These are phyloP conservation scores for Aphis gossypii DNA, from an alignment of 1,140 invertebrate species.

Conservation along the genomic window DNA sequence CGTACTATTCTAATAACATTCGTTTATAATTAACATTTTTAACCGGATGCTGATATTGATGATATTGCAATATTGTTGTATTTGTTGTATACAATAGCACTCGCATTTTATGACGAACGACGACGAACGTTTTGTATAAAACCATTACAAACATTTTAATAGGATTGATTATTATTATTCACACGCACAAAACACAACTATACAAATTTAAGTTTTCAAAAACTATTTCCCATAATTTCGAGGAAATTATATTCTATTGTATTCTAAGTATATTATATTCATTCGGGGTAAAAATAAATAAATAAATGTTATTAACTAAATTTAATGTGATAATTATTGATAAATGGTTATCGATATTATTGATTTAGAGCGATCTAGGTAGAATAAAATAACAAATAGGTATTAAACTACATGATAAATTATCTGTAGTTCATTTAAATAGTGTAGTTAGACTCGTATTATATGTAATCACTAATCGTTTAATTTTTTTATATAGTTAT, in stretches of 20 bases:
- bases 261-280: background rate
- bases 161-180: background rate
- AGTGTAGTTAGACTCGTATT: no score
- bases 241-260: background rate
- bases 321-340: background rate
- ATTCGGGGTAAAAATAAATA: background rate
- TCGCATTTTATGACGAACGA: background rate
- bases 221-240: background rate
- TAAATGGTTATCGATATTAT: no score
- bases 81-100: background rate
- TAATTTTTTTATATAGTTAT: background rate
- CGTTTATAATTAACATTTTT: background rate
- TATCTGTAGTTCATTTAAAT: background rate
- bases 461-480: background rate
- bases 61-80: background rate
- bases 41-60: conserved; percentile 1
- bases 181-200: no score
- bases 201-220: background rate
- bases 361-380: background rate
- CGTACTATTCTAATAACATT: background rate
- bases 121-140: background rate
- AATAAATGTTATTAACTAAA: background rate
- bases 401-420: background rate
- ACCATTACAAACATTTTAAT: background rate
- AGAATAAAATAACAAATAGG: background rate